Percentiles rank a stretch among this genome's conserved stretches.
phyloP scores from a whole-genome alignment of 2,888 invertebrate species.

The Polyommatus iphigenia region DNA sequence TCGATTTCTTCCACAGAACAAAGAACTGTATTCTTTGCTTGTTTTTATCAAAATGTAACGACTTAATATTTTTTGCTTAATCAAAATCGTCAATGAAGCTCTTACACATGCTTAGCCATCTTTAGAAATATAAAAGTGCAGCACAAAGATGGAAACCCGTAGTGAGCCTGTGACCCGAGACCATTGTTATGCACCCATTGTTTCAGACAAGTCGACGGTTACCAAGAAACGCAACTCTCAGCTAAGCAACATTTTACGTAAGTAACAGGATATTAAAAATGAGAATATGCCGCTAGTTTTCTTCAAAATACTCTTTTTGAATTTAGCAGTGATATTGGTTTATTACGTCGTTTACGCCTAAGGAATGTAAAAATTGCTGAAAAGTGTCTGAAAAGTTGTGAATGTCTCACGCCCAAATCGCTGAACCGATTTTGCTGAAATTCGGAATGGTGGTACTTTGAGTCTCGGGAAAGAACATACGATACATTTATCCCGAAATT shows the following conservation, averaged over 20 bases:
- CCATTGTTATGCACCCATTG: slow-evolving; percentile 13
- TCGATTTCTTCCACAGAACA: no score
- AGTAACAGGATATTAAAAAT: not conserved
- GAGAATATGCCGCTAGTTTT: not conserved
- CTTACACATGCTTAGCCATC: not conserved
- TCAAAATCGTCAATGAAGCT: not conserved
- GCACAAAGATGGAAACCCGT: not conserved
- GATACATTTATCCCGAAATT: no score
- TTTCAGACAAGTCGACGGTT: slow-evolving; percentile 19
- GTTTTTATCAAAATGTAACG: no score
- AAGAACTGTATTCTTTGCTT: no score
- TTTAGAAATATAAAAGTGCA: not conserved
- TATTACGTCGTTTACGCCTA: no score
- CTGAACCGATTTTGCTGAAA: no score
- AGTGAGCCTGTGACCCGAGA: slow-evolving; percentile 12
- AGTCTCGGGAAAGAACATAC: no score
- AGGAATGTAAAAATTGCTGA: no score
- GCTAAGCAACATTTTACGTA: not conserved
- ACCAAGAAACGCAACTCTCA: not conserved
- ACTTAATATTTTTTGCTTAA: not conserved
- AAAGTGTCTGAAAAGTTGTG: no score
- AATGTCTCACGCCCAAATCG: no score
- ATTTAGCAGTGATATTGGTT: no score
- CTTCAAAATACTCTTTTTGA: not conserved
- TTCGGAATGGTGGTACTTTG: no score